Evolutionary conservation across 2,888 invertebrate genomes (phyloP), one percentile per base, ranked within the genome.

Genomic region (Diaperis boleti): DNA sequence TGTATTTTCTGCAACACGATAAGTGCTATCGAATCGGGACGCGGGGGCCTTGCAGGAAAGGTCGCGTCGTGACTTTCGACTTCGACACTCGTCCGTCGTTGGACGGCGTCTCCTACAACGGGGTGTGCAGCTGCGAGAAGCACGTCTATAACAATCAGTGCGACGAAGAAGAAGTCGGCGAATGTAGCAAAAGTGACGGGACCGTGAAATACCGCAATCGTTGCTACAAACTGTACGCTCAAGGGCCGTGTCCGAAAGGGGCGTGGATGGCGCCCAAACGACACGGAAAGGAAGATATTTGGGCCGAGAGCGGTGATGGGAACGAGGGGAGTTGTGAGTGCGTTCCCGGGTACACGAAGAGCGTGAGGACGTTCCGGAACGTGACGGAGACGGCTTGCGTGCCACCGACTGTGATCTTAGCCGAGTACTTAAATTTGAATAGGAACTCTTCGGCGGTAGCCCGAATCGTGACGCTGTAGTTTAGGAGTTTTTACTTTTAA

Each of bases 31-130:
- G 89, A 56, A 90, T 93, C 6, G 94, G 94, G 0, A 85, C 89
- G 0, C 86, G 86, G 18, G 94, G 92, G 17, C 93, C 94, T 0
- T 94, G 94, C 71, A 83, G 86, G 0, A 78, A 82, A 3, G 89
- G 91, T 1, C 88, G 91, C 75, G 87, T 93, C 5, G 89, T 94
- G 1, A 87, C 92, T 0, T 94, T 92, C 77, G 94, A 94, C 81
- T 90, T 92, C 73, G 89, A 88, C 13, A 88, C 90, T 0, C 82
- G 92, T 1, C 92, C 92, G 0, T 91, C 92, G 0, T 75, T 92
- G 1, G 92, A 93, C 73, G 94, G 93, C 0, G 86, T 93, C 39
- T 91, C 92, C 42, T 92, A 92, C 78, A 91, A 92, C 71, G 94
- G 94, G 0, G 86, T 91, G 44, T 94, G 94, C 72, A 89, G 89